phyloP scores from a whole-genome alignment of 2,113 vertebrate species.

The Spea bombifrons region DNA sequence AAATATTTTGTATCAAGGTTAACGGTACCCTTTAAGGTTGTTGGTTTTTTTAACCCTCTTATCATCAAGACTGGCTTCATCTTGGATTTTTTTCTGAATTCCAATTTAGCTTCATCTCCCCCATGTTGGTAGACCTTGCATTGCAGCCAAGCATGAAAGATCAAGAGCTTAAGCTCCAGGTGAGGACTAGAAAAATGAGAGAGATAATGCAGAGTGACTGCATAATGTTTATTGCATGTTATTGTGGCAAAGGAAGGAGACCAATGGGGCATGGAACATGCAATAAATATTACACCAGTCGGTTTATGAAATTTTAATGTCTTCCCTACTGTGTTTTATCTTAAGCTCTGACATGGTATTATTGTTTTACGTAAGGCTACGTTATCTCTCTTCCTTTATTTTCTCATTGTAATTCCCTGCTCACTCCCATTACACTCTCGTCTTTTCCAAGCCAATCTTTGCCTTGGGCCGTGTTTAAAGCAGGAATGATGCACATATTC shows the following conservation, averaged over 20 bases:
- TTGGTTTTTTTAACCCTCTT: too few relatives aligned
- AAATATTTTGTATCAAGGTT: too few relatives aligned
- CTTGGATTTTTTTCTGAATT: too few relatives aligned
- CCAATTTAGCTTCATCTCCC: background rate
- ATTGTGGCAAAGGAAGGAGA: constrained; percentile 13
- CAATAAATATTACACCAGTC: constrained; percentile 36
- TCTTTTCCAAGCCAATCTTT: constrained; percentile 8
- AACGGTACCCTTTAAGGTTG: too few relatives aligned
- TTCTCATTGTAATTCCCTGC: constrained; percentile 11
- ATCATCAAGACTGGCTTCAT: too few relatives aligned
- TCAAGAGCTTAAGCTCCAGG: constrained; percentile 25
- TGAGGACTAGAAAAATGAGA: constrained; percentile 19
- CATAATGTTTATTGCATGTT: constrained; percentile 32
- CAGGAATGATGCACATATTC: background rate
- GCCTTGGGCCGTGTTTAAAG: constrained; percentile 10
- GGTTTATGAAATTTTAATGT: constrained; percentile 38
- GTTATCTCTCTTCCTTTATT: constrained; percentile 8
- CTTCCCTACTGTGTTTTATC: constrained; percentile 13
- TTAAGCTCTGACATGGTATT: constrained; percentile 30
- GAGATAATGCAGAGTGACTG: constrained; percentile 13
- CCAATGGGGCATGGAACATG: constrained; percentile 41
- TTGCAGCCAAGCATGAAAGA: constrained; percentile 31
- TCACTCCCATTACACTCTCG: background rate
- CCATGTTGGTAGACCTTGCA: background rate
- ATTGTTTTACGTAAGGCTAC: constrained; percentile 10